These are phyloP conservation scores for Champsocephalus gunnari DNA, from an alignment of 2,797 vertebrate genomes.

Conservation along the genomic window DNA sequence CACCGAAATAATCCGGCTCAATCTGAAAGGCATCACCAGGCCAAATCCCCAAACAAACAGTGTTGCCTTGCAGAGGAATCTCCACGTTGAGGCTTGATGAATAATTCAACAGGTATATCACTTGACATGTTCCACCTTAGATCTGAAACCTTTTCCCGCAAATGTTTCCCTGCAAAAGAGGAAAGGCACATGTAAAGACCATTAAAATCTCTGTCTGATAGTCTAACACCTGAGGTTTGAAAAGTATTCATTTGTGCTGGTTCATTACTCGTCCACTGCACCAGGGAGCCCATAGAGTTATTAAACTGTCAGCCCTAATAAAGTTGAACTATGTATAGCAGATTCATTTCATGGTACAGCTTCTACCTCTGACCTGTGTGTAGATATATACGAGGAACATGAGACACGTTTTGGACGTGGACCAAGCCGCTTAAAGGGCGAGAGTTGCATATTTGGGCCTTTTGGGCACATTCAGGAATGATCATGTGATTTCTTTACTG, in stretches of 20 bases:
- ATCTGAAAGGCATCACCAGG: conserved; percentile 11
- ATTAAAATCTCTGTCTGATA: conserved; percentile 34
- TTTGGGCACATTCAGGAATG: conserved; percentile 73
- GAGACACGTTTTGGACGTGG: conserved; percentile 65
- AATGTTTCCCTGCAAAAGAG: conserved; percentile 11
- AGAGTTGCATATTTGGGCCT: conserved; percentile 59
- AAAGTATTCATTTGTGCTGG: conserved; percentile 45
- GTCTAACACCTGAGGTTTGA: conserved; percentile 56
- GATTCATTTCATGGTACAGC: conserved; percentile 74
- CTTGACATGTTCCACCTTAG: conserved; percentile 51
- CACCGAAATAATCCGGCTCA: conserved; percentile 10
- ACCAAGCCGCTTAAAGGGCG: conserved; percentile 65
- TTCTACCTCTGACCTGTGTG: conserved; percentile 63
- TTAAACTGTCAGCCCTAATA: conserved; percentile 75
- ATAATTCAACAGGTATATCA: conserved; percentile 58
- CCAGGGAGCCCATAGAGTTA: conserved; percentile 39
- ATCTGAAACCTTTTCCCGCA: conserved; percentile 12
- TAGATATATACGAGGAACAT: conserved; percentile 56
- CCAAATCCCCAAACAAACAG: conserved; percentile 18
- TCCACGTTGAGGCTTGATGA: conserved; percentile 21
- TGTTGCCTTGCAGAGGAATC: not conserved
- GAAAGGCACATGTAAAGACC: conserved; percentile 30
- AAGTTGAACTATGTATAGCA: conserved; percentile 51
- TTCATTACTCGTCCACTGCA: conserved; percentile 58
- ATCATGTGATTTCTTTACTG: conserved; percentile 70